Percentiles rank a stretch among this genome's conserved stretches.
Conservation (phyloP, 2,888 invertebrate species). For the Zaprionus bogoriensis region DNA sequence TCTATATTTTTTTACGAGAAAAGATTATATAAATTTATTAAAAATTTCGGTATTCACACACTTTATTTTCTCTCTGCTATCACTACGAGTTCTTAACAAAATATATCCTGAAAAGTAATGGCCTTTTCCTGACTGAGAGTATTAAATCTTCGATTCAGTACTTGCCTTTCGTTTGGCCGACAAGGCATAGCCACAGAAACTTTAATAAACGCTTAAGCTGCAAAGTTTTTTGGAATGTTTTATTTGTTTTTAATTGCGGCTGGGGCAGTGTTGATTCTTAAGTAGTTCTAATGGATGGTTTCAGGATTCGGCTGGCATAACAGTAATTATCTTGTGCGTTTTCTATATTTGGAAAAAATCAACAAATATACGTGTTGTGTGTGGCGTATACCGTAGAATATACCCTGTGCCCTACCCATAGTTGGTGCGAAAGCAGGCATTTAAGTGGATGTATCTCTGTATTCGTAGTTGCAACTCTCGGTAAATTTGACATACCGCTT, state of each 20-base stretch:
- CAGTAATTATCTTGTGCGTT: slow-evolving; percentile 13
- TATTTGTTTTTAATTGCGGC: slow-evolving; percentile 27
- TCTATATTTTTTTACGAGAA: too few relatives aligned
- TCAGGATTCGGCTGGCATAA: slow-evolving; percentile 1
- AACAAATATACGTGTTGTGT: not conserved
- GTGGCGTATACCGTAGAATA: too few relatives aligned
- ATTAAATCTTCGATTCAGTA: not conserved
- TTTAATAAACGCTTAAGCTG: slow-evolving; percentile 51
- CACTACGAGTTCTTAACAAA: not conserved
- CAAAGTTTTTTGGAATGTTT: slow-evolving; percentile 36
- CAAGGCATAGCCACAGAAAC: slow-evolving; percentile 30
- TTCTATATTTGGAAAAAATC: not conserved
- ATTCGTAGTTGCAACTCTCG: too few relatives aligned
- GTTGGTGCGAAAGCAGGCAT: not conserved
- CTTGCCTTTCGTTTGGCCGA: slow-evolving; percentile 10
- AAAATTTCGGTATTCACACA: not conserved
- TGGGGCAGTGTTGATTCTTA: not conserved
- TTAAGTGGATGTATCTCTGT: not conserved
- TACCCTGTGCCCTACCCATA: not conserved
- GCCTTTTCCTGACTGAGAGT: not conserved
- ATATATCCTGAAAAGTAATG: not conserved
- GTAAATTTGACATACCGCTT: not conserved
- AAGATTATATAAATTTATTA: not conserved
- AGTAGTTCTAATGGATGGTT: slow-evolving; percentile 11
- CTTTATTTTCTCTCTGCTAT: not conserved